These are phyloP conservation scores for Synergus laeviventris DNA, from an alignment of 2,888 invertebrate species.

Conservation along the genomic window DNA sequence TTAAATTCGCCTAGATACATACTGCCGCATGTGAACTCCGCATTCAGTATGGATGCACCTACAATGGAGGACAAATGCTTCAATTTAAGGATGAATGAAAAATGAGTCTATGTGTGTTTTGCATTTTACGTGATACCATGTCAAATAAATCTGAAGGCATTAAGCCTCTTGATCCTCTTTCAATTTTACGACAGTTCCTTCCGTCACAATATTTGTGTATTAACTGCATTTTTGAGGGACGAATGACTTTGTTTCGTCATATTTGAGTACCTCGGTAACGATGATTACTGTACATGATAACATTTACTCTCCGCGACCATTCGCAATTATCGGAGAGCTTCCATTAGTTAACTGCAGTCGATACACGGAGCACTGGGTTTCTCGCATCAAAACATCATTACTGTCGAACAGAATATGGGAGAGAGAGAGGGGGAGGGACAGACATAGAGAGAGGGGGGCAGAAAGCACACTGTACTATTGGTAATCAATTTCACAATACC, in stretches of 20 bases:
- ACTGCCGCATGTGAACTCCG: slow-evolving; percentile 25
- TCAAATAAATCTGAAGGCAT: background rate
- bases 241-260: slow-evolving; percentile 40
- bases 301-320: slow-evolving; percentile 71
- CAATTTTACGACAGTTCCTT: background rate
- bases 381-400: slow-evolving; percentile 76
- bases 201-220: background rate
- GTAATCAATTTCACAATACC: slow-evolving; percentile 73
- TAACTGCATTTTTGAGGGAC: background rate
- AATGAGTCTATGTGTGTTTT: background rate
- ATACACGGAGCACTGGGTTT: slow-evolving; percentile 69
- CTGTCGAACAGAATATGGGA: slow-evolving; percentile 62
- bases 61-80: slow-evolving; percentile 26
- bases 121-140: background rate
- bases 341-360: slow-evolving; percentile 76
- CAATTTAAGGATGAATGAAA: slow-evolving; percentile 21
- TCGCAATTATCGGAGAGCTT: slow-evolving; percentile 75
- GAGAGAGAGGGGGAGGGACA: slow-evolving; percentile 46
- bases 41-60: slow-evolving; percentile 22
- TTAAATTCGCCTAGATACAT: slow-evolving; percentile 62
- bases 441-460: slow-evolving; percentile 49
- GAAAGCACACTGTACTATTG: slow-evolving; percentile 66
- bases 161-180: background rate
- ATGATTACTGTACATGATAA: slow-evolving; percentile 72
- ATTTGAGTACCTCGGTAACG: slow-evolving; percentile 61